Percentiles rank a stretch among this genome's conserved stretches.
These are phyloP conservation scores for Furcifer pardalis DNA, from an alignment of 2,797 vertebrate species.

Conservation along the genomic window DNA sequence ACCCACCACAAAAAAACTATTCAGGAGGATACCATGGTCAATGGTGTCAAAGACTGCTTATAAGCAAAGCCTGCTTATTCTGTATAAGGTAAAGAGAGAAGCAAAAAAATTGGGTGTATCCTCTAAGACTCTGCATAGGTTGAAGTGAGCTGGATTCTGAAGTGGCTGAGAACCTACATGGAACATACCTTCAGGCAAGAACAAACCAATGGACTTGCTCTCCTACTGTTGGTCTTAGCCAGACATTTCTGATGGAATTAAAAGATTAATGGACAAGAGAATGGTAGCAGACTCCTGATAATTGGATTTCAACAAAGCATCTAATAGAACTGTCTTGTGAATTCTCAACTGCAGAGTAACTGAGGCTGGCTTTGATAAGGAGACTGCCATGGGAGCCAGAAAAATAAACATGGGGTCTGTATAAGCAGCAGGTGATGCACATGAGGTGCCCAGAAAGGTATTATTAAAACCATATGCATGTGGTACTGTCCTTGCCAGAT, in stretches of 20 bases:
- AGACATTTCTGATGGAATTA: slow-evolving; percentile 35
- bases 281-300: not conserved
- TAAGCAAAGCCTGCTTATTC: too few species aligned
- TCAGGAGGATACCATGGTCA: too few species aligned
- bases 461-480: not conserved
- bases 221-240: not conserved
- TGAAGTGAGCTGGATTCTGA: not conserved
- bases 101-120: too few species aligned
- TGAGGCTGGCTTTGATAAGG: slow-evolving; percentile 9
- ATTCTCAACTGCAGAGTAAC: slow-evolving; percentile 30
- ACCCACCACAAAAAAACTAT: too few species aligned
- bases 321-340: slow-evolving; percentile 7
- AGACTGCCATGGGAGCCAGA: not conserved
- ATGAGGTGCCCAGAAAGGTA: not conserved
- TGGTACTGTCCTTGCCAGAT: not conserved
- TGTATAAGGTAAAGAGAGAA: too few species aligned
- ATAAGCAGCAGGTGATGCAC: not conserved
- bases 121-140: too few species aligned
- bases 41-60: too few species aligned
- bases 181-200: not conserved
- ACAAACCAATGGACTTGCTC: not conserved
- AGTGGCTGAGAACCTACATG: not conserved
- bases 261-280: slow-evolving; percentile 29
- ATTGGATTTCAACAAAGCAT: slow-evolving; percentile 23
- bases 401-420: not conserved